A percentile compares a stretch with the other conserved stretches of the same genome.
Conservation (phyloP, 2,113 vertebrate genomes). For the Alectura lathami region DNA sequence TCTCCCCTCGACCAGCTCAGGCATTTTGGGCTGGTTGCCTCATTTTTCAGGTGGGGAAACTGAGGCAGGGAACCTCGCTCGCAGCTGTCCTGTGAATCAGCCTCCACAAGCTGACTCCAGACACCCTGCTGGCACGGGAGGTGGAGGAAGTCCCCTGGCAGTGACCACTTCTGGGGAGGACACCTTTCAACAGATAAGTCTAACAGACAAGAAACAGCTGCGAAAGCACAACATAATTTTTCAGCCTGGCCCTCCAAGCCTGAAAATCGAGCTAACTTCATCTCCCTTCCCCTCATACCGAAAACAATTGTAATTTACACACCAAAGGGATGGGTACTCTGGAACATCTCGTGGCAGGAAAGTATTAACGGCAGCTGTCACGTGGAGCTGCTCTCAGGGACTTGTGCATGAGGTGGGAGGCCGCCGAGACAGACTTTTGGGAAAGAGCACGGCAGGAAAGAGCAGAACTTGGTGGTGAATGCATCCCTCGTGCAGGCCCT, state of each 20-base stretch:
- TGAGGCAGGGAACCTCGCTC: not conserved
- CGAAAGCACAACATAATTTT: not conserved
- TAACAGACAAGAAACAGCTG: not conserved
- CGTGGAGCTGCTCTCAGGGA: not conserved
- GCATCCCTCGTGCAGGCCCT: not conserved
- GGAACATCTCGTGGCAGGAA: not conserved
- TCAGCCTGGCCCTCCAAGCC: not conserved
- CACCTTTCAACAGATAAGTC: not conserved
- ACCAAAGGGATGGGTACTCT: not conserved
- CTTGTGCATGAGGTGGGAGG: not conserved
- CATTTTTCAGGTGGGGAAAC: not conserved
- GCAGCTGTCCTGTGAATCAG: fast-evolving
- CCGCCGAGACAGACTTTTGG: not conserved
- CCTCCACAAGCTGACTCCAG: too few species aligned
- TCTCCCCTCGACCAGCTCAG: not conserved
- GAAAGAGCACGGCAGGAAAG: not conserved
- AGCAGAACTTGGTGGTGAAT: not conserved
- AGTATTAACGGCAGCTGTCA: not conserved
- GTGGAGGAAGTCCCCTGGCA: not conserved
- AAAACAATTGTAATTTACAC: not conserved
- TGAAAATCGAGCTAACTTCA: not conserved
- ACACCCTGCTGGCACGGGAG: too few species aligned
- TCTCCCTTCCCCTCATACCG: not conserved
- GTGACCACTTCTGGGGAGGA: fast-evolving
- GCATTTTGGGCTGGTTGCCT: fast-evolving